Percentiles rank a stretch among this genome's conserved stretches.
phyloP scores from a whole-genome alignment of 1,140 invertebrate species.

The Brevipalpus yothersi region DNA sequence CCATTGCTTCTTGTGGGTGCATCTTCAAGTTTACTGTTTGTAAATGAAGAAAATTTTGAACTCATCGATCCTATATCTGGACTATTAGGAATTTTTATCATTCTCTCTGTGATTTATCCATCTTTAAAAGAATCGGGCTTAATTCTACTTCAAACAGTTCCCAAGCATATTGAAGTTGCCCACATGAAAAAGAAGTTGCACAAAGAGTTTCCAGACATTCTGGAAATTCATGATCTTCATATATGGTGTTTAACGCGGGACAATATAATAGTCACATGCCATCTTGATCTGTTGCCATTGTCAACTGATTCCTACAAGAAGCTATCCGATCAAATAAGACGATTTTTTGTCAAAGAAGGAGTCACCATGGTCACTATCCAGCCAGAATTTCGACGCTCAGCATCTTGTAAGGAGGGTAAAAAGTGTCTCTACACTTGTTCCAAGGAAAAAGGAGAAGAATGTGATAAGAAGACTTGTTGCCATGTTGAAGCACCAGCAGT shows the following conservation, averaged over 20 bases:
- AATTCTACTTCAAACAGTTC: conserved; percentile 53
- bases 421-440: not conserved
- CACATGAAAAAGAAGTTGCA: conserved; percentile 40
- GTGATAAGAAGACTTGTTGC: not conserved
- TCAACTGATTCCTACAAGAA: conserved; percentile 67
- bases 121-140: conserved; percentile 37
- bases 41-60: not conserved
- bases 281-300: conserved; percentile 37
- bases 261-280: conserved; percentile 72
- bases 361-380: conserved; percentile 74
- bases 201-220: conserved; percentile 41
- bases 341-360: conserved; percentile 70
- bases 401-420: not conserved
- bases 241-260: conserved; percentile 80
- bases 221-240: conserved; percentile 80
- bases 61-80: conserved; percentile 7
- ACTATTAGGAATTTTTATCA: conserved; percentile 26
- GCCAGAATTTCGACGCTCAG: conserved; percentile 40
- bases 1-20: not conserved
- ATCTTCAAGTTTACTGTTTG: not conserved
- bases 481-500: not conserved
- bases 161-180: conserved; percentile 54
- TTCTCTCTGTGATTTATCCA: conserved; percentile 34
- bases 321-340: conserved; percentile 5
- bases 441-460: not conserved